Percentiles rank a stretch among this genome's conserved stretches.
Conservation (phyloP, 2,113 vertebrate genomes). For the Aphelocoma coerulescens region DNA sequence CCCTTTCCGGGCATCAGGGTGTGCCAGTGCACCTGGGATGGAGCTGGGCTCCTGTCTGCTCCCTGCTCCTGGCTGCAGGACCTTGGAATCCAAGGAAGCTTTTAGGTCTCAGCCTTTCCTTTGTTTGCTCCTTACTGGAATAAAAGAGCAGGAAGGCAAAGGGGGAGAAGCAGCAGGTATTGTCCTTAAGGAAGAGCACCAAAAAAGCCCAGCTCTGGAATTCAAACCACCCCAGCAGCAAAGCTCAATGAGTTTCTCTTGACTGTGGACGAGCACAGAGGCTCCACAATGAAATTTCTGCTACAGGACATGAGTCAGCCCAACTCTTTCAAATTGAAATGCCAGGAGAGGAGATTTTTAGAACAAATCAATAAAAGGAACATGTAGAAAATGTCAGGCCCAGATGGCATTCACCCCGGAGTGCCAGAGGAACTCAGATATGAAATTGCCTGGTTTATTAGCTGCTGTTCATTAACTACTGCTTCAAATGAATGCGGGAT, state of each 20-base stretch:
- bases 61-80: neutral
- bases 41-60: neutral
- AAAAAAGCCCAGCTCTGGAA: neutral
- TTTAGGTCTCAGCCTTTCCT: neutral
- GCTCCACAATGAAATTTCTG: conserved; percentile 14
- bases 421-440: conserved; percentile 51
- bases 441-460: conserved; percentile 62
- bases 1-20: neutral
- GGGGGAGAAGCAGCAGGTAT: neutral
- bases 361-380: conserved; percentile 62
- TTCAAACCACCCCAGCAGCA: neutral
- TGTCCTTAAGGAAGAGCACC: neutral
- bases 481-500: neutral
- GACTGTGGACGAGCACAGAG: neutral
- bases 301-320: conserved; percentile 49
- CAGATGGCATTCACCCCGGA: conserved; percentile 57
- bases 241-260: neutral
- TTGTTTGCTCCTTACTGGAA: neutral
- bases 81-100: neutral
- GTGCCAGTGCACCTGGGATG: neutral
- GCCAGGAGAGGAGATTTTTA: conserved; percentile 46
- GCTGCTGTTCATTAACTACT: conserved; percentile 53
- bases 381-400: conserved; percentile 59
- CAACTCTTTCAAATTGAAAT: conserved; percentile 55
- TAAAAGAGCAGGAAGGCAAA: neutral